Evolutionary conservation across 2,888 invertebrate species (phyloP), one percentile per base, ranked within the genome.

Genomic region (Autographa gamma): DNA sequence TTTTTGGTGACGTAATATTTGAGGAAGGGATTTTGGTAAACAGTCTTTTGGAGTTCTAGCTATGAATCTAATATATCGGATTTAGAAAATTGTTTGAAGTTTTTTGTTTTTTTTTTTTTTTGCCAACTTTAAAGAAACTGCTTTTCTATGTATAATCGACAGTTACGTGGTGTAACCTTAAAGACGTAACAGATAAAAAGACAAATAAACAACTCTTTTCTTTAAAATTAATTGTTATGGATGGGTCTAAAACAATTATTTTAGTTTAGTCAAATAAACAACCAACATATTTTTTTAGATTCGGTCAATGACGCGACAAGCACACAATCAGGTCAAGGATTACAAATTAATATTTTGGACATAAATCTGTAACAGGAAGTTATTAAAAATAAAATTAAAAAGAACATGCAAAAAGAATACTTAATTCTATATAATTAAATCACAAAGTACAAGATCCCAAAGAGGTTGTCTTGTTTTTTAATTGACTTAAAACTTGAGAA

Each of bases 401-500:
- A 48, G 16, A 48, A 48, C n/a, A 48, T 8, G 48, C n/a, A n/a
- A 48, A n/a, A 48, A 48, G 48, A 48, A 48, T 48, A 48, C n/a
- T 48, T n/a, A 48, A n/a, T 48, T n/a, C n/a, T 16, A 48, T n/a
- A n/a, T 48, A 48, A 48, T 48, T 48, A 48, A 48, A 48, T 48
- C n/a, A 48, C 16, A 48, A 43, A 43, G 16, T 5, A 48, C 48
- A n/a, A 48, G 48, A 48, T n/a, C 48, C 48, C n/a, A 48, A 48
- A 48, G 48, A 48, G 48, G 48, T 48, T 48, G 48, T 48, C n/a
- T 1, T 48, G 48, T 48, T 48, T 48, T 38, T 56, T 19, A 56
- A 56, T 56, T 56, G 54, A 56, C 54, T 56, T 56, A 25, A 25
- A 54, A 19, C 54, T 56, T 56, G 54, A 19, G 25, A 56, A 48